Base-by-base conservation (phyloP, 1,140 invertebrate species). In the Zaprionus ornatus region DNA sequence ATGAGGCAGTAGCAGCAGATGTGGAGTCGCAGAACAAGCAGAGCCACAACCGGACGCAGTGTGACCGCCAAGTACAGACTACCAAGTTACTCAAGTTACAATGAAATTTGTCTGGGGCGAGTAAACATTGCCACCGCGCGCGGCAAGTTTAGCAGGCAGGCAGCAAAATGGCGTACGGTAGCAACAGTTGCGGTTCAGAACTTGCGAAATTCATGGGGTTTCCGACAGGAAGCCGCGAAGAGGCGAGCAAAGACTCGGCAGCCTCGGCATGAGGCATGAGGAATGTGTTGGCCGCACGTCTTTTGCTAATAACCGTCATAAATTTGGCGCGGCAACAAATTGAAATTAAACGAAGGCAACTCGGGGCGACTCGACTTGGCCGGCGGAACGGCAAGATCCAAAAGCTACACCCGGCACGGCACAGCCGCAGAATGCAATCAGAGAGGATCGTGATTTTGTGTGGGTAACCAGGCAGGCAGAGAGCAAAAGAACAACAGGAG, bases 71-170 rank as follows among this genome's bases (percentile, higher is more conserved):
- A 23, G 23, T 55, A 55, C 50, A 52, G 32, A 62, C 61, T 77
- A 85, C 90, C 90, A 91, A 91, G 90, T 91, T 91, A 91, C 90
- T 91, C 90, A 79, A 83, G 90, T 91, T 91, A 91, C 90, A 91
- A 91, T 85, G 79, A 90, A 90, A 91, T 91, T 91, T 91, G 86
- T 91, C 90, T 85, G 86, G 37, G 79, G 45, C 86, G 73, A 90
- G 85, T 90, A 90, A 90, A 90, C 85, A 90, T 82, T 90, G 86
- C 85, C 86, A 82, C 85, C 45, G 85, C 69, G 52, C 48, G 69
- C 12, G 25, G 72, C 73, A 48, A 63, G 60, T 55, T 76, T 65
- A 56, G 82, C 19, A 50, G 45, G 83, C 70, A 42, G 71, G 60
- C 60, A 75, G 71, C 74, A 85, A 88, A 88, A 88, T 88, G 84